Evolutionary conservation across 2,888 invertebrate genomes (phyloP), one percentile per base, ranked within the genome.

Genomic region (Augochlorella aurata): DNA sequence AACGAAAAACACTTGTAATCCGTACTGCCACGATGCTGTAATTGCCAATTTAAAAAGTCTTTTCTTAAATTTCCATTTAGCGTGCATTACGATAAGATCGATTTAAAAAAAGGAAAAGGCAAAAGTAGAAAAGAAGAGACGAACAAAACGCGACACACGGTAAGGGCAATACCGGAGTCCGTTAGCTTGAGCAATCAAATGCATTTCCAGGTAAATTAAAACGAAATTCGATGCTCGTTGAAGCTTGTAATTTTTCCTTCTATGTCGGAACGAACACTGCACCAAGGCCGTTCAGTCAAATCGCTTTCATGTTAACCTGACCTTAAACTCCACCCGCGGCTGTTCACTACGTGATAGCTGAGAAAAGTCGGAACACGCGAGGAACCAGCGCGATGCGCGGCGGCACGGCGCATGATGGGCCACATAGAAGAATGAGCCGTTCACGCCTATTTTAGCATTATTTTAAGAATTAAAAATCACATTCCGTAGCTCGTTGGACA

Each of bases 261-360:
- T 24, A 49, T 9, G 12, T 66, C n/a, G 18, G 5, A 38, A 38
- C 16, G n/a, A 52, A 61, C 61, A 18, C 14, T 1, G 58, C 71
- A 21, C 21, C 21, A 14, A 24, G 67, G 52, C 47, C 47, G 47
- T 10, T 29, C 10, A 10, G 49, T 71, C 24, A 45, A 18, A 63
- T 76, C 45, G 54, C 2, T 80, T 80, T 75, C 80, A 68, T 80
- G 80, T 76, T 69, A 69, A 58, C 69, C 58, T 80, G 82, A 82
- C 82, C 80, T 80, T 80, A 82, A 82, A 77, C 76, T 75, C 71
- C 61, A 21, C 21, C 54, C 54, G 21, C 54, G 54, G 54, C 1
- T 54, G 67, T 29, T 61, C 61, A 71, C 61, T 38, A 21, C 54
- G 54, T 14, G 54, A 54, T 54, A 54, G 54, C 21, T 21, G 66